Base-by-base conservation (phyloP, 2,797 vertebrate genomes). In the Loriculus beryllinus region DNA sequence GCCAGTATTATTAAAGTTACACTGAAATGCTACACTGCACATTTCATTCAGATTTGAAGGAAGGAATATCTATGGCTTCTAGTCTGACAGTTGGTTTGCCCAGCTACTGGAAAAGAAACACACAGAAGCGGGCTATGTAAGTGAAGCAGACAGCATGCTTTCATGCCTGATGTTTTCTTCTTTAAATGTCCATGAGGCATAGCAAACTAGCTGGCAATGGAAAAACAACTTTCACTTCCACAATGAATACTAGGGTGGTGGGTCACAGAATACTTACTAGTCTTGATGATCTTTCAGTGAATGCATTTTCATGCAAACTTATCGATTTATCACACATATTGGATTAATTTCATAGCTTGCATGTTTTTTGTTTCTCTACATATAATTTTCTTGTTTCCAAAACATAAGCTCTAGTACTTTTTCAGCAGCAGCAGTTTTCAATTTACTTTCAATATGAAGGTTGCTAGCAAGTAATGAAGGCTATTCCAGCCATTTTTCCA, bases 161-260 rank as follows among this genome's bases (percentile, higher is more conserved):
- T 75, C 33, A 31, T 63, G 63, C 63, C 16, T 51, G 65, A 22
- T 35, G 13, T 6, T 3, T 0, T 14, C 26, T 25, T 21, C 54
- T 87, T 88, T 85, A 72, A 56, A 57, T 9, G 15, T 47, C 60
- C 68, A 63, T 14, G 6, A 68, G 29, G 23, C 23, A 74, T 8
- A 86, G 72, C 29, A 92, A 88, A 69, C n/a, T 42, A 86, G 59
- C 60, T 74, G 60, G 60, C 40, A 94, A 90, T 26, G 35, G 80
- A 91, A 82, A 88, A 89, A 62, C 70, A 91, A 71, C 78, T 87
- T 88, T 68, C 31, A 77, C 76, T 79, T 78, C 64, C 83, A 63
- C 52, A 77, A 63, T 54, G 83, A 48, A 60, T 29, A 65, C 12
- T 82, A 7, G 91, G 37, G 40, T 67, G 40, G 21, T 42, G n/a